These are phyloP conservation scores for Melinaea marsaeus DNA, from an alignment of 2,888 invertebrate genomes.

Conservation along the genomic window DNA sequence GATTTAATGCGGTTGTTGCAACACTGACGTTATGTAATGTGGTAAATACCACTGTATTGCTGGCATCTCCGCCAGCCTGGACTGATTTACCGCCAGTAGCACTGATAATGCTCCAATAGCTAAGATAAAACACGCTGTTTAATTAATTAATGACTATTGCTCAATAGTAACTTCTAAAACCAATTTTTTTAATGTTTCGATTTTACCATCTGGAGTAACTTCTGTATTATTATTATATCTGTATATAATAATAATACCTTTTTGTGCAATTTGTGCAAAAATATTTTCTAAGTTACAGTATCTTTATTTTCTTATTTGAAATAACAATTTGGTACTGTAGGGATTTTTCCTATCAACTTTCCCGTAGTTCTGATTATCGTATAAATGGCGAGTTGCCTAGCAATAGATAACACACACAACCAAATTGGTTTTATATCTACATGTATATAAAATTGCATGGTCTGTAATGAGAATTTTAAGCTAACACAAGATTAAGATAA, in stretches of 20 bases:
- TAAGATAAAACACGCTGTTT: conserved; percentile 2
- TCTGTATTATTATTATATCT: no score
- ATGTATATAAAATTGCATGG: not conserved
- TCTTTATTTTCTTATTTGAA: not conserved
- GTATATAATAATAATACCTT: no score
- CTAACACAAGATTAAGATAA: no score
- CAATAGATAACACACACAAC: not conserved
- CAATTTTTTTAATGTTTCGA: no score
- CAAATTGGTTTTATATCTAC: conserved; percentile 5
- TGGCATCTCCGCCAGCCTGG: conserved; percentile 19
- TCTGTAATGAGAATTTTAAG: no score
- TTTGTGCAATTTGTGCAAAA: no score
- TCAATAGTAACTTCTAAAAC: no score
- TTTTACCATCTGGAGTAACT: no score
- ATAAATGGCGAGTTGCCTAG: conserved; percentile 7
- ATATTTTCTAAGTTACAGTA: not conserved
- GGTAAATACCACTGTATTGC: conserved; percentile 28
- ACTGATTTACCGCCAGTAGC: conserved; percentile 17
- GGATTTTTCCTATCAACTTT: not conserved
- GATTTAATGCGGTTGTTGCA: conserved; percentile 17
- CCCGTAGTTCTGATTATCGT: conserved; percentile 6
- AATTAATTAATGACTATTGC: not conserved
- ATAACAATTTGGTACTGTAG: not conserved
- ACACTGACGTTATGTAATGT: conserved; percentile 14
- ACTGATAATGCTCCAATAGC: conserved; percentile 7